Evolutionary conservation across 2,888 invertebrate genomes (phyloP).

Genomic region (Platypus cylindrus): DNA sequence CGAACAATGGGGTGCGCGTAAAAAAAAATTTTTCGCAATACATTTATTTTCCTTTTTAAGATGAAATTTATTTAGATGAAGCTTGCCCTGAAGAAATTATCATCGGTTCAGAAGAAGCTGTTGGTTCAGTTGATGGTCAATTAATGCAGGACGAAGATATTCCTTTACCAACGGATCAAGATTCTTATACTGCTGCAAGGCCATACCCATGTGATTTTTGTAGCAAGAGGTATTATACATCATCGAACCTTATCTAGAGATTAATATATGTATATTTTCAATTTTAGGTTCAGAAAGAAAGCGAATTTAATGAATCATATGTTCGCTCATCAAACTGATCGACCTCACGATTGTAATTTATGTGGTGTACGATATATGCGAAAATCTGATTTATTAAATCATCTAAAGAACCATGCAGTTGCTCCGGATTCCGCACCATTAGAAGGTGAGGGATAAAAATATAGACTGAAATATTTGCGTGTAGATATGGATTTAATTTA

Average conservation of each 20-base stretch:
- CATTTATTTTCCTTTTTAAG: background rate
- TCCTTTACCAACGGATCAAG: conserved; percentile 69
- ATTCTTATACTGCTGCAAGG: conserved; percentile 60
- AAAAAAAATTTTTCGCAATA: background rate
- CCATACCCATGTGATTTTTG: conserved; percentile 83
- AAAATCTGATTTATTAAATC: conserved; percentile 70
- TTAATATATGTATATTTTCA: background rate
- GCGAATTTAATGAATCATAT: conserved; percentile 76
- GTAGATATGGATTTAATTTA: background rate
- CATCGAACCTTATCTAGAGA: background rate
- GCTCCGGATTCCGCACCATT: conserved; percentile 42
- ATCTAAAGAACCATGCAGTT: conserved; percentile 69
- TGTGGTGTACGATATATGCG: conserved; percentile 71
- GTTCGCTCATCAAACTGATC: conserved; percentile 74
- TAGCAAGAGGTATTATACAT: conserved; percentile 43
- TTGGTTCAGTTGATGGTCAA: conserved; percentile 43
- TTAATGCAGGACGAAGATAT: conserved; percentile 53
- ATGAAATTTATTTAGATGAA: conserved; percentile 33
- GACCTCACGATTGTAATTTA: conserved; percentile 69
- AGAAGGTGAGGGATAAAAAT: no score
- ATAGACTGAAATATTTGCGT: no score
- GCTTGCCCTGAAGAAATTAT: conserved; percentile 34
- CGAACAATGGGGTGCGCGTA: conserved; percentile 39
- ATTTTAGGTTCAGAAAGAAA: conserved; percentile 55
- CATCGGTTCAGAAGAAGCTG: conserved; percentile 42